phyloP scores from a whole-genome alignment of 2,888 invertebrate species.

The Hesperia comma region DNA sequence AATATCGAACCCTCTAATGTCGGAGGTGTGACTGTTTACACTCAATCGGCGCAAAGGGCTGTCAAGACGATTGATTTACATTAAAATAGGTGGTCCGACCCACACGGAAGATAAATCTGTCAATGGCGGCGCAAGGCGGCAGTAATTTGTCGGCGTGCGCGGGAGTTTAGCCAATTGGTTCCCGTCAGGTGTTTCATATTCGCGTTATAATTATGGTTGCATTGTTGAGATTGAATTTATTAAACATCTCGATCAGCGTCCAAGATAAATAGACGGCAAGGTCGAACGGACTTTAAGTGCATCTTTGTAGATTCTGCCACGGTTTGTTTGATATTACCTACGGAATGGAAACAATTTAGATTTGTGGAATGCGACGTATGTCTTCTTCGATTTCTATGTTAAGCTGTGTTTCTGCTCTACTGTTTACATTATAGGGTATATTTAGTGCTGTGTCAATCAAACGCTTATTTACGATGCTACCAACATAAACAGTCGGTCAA shows the following conservation, averaged over 20 bases:
- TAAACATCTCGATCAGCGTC: slow-evolving; percentile 48
- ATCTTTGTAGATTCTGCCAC: slow-evolving; percentile 20
- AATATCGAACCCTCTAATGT: slow-evolving; percentile 11
- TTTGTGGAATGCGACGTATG: slow-evolving; percentile 14
- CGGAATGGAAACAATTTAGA: slow-evolving; percentile 17
- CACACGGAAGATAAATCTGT: slow-evolving; percentile 63
- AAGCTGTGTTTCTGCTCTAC: background rate
- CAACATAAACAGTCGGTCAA: slow-evolving; percentile 9
- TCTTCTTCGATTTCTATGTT: background rate
- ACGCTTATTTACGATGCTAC: slow-evolving; percentile 4
- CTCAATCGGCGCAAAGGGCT: slow-evolving; percentile 35
- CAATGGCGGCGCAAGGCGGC: slow-evolving; percentile 52
- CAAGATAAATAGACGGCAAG: slow-evolving; percentile 55
- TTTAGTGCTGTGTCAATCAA: slow-evolving; percentile 20
- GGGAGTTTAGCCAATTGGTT: slow-evolving; percentile 62
- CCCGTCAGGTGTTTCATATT: slow-evolving; percentile 57
- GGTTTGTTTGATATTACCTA: slow-evolving; percentile 39
- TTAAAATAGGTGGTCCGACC: slow-evolving; percentile 46
- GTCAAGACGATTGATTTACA: slow-evolving; percentile 46
- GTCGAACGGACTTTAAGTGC: slow-evolving; percentile 33
- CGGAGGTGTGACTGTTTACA: slow-evolving; percentile 36
- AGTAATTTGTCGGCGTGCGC: slow-evolving; percentile 58
- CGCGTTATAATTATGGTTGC: slow-evolving; percentile 47
- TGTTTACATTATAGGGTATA: slow-evolving; percentile 18
- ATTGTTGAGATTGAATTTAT: slow-evolving; percentile 48